Percentiles rank a stretch among this genome's conserved stretches.
Conservation (phyloP, 2,888 invertebrate species). For the Tachina lurida region DNA sequence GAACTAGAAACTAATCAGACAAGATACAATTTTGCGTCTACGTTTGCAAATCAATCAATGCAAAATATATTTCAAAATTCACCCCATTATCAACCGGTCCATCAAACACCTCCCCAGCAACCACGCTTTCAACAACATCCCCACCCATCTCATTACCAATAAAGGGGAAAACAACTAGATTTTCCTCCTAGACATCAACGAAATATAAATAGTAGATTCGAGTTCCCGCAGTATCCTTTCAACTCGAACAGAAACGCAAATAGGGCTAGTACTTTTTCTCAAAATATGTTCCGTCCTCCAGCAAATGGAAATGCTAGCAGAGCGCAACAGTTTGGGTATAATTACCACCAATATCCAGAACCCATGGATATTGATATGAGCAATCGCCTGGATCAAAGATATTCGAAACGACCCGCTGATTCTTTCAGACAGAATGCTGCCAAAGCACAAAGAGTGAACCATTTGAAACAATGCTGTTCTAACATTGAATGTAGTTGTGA, state of each 20-base stretch:
- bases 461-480: slow-evolving; percentile 29
- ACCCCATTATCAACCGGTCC: too few species aligned
- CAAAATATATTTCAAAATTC: too few species aligned
- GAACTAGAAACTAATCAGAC: too few species aligned
- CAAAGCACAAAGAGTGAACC: slow-evolving; percentile 39
- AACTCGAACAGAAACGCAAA: too few species aligned
- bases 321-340: slow-evolving; percentile 8
- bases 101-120: too few species aligned
- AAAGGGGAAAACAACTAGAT: neutral
- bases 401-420: slow-evolving; percentile 20
- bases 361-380: slow-evolving; percentile 54
- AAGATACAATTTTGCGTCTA: too few species aligned
- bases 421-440: slow-evolving; percentile 40
- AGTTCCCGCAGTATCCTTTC: too few species aligned
- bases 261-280: too few species aligned
- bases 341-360: slow-evolving; percentile 24
- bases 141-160: slow-evolving; percentile 15
- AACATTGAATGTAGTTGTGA: slow-evolving; percentile 25
- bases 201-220: neutral
- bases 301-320: slow-evolving; percentile 27
- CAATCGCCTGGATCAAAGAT: slow-evolving; percentile 24
- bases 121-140: too few species aligned
- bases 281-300: slow-evolving; percentile 13
- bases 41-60: too few species aligned
- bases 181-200: neutral